Conservation (phyloP, 2,797 vertebrate genomes). For the Spea hammondii region DNA sequence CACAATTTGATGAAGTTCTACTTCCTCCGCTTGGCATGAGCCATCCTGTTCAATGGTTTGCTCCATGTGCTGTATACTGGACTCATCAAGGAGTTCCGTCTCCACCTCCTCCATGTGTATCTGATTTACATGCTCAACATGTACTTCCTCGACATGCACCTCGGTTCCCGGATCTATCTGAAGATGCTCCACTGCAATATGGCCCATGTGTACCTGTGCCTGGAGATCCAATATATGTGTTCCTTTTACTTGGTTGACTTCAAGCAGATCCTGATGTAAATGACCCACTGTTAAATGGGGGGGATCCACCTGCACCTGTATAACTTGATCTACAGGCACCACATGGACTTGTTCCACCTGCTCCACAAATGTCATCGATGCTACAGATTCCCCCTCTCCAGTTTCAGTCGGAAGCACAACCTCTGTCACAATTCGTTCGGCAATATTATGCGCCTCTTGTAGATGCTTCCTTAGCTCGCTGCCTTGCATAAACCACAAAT, state of each 20-base stretch:
- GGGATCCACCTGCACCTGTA: slow-evolving; percentile 81
- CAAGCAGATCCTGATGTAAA: slow-evolving; percentile 81
- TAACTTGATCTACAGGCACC: slow-evolving; percentile 70
- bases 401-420: slow-evolving; percentile 72
- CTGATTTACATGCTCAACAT: slow-evolving; percentile 74
- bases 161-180: slow-evolving; percentile 75
- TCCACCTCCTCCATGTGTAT: slow-evolving; percentile 80
- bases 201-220: slow-evolving; percentile 83
- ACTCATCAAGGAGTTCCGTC: slow-evolving; percentile 67
- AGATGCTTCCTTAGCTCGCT: slow-evolving; percentile 86
- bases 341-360: slow-evolving; percentile 83
- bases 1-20: slow-evolving; percentile 49
- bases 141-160: slow-evolving; percentile 77
- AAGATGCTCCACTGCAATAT: slow-evolving; percentile 80
- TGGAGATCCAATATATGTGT: slow-evolving; percentile 67
- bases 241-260: slow-evolving; percentile 74
- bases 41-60: slow-evolving; percentile 57
- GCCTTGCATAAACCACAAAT: slow-evolving; percentile 94
- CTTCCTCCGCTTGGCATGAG: slow-evolving; percentile 54
- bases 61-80: slow-evolving; percentile 64
- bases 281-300: slow-evolving; percentile 82
- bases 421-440: slow-evolving; percentile 74
- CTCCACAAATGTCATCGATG: slow-evolving; percentile 77
- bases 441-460: slow-evolving; percentile 77
- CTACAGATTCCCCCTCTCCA: slow-evolving; percentile 73